Percentiles rank a stretch among this genome's conserved stretches.
These are phyloP conservation scores for Campoletis sonorensis DNA, from an alignment of 1,140 invertebrate species.

Conservation along the genomic window DNA sequence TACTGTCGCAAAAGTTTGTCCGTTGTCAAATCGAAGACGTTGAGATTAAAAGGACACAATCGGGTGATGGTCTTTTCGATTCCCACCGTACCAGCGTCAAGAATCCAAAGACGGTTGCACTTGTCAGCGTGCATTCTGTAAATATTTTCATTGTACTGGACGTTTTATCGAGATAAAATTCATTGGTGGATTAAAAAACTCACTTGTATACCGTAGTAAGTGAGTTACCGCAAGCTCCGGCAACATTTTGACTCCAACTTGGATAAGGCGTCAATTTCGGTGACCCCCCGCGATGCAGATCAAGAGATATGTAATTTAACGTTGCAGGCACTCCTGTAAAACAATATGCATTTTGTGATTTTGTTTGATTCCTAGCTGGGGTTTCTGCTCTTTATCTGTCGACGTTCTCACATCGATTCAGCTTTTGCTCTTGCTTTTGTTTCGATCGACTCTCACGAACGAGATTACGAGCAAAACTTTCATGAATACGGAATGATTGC, in stretches of 20 bases:
- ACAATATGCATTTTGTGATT: no score
- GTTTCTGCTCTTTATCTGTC: no score
- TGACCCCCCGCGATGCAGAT: constrained; percentile 79
- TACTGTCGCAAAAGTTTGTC: constrained; percentile 84
- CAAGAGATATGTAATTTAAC: constrained; percentile 85
- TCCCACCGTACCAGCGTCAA: constrained; percentile 88
- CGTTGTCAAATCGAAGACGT: constrained; percentile 86
- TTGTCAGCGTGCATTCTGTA: constrained; percentile 81
- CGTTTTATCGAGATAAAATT: background rate
- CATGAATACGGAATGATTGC: no score
- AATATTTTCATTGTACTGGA: background rate
- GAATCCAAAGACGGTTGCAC: constrained; percentile 87
- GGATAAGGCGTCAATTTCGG: constrained; percentile 87
- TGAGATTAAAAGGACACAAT: constrained; percentile 84
- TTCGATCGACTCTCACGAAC: no score
- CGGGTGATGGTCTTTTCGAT: constrained; percentile 86
- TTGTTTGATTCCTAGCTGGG: no score
- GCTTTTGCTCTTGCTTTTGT: no score
- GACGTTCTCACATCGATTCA: no score
- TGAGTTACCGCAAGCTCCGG: constrained; percentile 84
- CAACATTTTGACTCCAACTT: constrained; percentile 83
- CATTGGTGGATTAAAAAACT: background rate
- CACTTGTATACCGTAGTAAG: constrained; percentile 85
- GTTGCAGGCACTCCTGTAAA: constrained; percentile 86
- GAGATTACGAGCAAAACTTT: no score